These are phyloP conservation scores for Anguilla pacifica DNA, from an alignment of 2,797 vertebrate species.

Conservation along the genomic window DNA sequence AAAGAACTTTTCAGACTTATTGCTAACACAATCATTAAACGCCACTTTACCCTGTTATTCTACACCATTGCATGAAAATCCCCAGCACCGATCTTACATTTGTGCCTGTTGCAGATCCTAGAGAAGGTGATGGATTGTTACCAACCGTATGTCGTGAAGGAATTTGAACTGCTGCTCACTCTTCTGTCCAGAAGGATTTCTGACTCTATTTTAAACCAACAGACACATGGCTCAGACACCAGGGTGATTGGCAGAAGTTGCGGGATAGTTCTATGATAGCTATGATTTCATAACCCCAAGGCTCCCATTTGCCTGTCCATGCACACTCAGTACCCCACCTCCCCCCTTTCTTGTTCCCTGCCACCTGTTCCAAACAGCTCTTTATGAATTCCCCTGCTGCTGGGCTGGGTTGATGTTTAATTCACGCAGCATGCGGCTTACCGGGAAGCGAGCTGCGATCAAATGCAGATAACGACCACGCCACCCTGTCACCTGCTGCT, in stretches of 20 bases:
- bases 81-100: background rate
- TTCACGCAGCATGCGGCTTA: background rate
- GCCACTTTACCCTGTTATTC: background rate
- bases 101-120: background rate
- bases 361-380: slow-evolving; percentile 4
- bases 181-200: background rate
- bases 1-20: background rate
- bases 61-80: background rate
- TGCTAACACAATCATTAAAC: slow-evolving; percentile 15
- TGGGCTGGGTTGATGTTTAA: slow-evolving; percentile 8
- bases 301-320: background rate
- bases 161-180: background rate
- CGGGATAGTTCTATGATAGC: background rate
- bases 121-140: background rate
- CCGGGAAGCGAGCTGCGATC: background rate
- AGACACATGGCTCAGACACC: background rate
- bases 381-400: background rate
- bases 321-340: background rate
- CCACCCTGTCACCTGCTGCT: background rate
- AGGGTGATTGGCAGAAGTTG: background rate
- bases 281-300: background rate
- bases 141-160: background rate
- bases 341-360: background rate
- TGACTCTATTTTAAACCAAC: background rate
- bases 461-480: background rate